Evolutionary conservation across 2,113 vertebrate genomes (phyloP), one percentile per base, ranked within the genome.

Genomic region (Nyctereutes procyonoides): DNA sequence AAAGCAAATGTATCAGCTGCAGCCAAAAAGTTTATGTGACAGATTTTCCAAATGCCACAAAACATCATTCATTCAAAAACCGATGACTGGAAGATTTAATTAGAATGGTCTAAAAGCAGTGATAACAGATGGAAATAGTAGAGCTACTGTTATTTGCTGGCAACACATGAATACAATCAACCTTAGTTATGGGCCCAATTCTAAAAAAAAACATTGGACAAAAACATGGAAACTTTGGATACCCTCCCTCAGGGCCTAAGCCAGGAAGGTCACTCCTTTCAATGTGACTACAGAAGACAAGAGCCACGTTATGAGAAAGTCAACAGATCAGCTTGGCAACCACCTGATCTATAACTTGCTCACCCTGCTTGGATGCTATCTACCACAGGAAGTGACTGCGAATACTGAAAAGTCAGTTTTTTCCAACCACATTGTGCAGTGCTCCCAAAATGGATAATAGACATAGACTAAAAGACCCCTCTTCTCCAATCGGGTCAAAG

Each of bases 31-130:
- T 97, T 97, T 97, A 86, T 85, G 94, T 97, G 97, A 97, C 97
- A 97, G 96, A 97, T 83, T 97, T 93, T 83, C 73, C 84, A 97
- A 96, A 73, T 97, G 96, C 92, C 96, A 96, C n/a, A 53, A 98
- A 98, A 60, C 56, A 97, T 96, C 95, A 97, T 97, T 98, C 93
- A 98, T 83, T 96, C 69, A 96, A 96, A 93, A 97, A 80, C 96
- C 84, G 79, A 97, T 92, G 76, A 15, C 35, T 93, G 88, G 92
- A 95, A 94, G 96, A 98, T 97, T 97, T 98, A 95, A 97, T 97
- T 88, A 98, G 96, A 93, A 86, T 32, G 10, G 53, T 77, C 51
- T 38, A n/a, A 96, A 97, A 94, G 82, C 82, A 96, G 95, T 35
- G 87, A 62, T 84, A 97, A 93, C 88, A 97, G 97, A 97, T 88